These are phyloP conservation scores for Patiria pectinifera DNA, from an alignment of 53 echinoderm and acorn worm species.

Conservation along the genomic window DNA sequence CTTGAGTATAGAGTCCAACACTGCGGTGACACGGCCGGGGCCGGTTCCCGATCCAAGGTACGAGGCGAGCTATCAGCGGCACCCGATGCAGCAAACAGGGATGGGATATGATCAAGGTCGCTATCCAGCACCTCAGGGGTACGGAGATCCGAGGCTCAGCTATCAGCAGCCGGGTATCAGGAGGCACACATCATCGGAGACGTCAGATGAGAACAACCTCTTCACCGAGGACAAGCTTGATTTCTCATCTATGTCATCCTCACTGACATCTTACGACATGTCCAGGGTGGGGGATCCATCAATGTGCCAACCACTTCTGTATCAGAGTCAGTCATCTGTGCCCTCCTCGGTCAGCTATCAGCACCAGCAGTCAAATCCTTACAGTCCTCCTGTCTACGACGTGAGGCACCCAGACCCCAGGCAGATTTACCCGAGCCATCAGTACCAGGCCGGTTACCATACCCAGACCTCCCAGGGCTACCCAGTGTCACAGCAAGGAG, in stretches of 20 bases:
- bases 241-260: neutral
- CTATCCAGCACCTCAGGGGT: constrained; percentile 10
- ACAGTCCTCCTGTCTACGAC: constrained; percentile 5
- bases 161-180: constrained; percentile 15
- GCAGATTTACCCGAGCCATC: neutral
- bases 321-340: constrained; percentile 33
- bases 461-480: constrained; percentile 36
- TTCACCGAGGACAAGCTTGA: constrained; percentile 12
- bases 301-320: constrained; percentile 19
- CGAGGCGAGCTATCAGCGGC: constrained; percentile 1
- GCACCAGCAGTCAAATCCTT: constrained; percentile 24
- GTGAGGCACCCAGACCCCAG: constrained; percentile 13
- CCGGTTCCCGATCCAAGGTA: constrained; percentile 4
- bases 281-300: constrained; percentile 18
- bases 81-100: neutral
- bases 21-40: neutral
- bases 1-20: constrained; percentile 32
- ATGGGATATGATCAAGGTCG: neutral
- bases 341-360: constrained; percentile 2
- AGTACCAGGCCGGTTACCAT: neutral
- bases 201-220: constrained; percentile 54
- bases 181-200: constrained; percentile 14
- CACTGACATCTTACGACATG: constrained; percentile 37
- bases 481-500: constrained; percentile 44
- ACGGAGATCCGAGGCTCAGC: neutral